Evolutionary conservation across 2,113 vertebrate genomes (phyloP).

Genomic region (Rhombomys opimus): DNA sequence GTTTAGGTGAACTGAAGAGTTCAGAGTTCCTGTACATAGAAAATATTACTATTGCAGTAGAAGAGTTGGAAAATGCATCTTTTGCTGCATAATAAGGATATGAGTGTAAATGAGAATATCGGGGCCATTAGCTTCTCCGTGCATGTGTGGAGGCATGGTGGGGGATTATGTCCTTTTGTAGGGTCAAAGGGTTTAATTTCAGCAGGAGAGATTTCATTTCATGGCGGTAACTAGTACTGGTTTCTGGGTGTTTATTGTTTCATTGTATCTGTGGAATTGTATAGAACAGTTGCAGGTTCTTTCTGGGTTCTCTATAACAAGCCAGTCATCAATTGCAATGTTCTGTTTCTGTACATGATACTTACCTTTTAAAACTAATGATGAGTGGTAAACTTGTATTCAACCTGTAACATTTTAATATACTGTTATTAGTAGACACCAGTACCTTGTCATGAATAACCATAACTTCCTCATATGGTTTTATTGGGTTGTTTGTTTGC

Average conservation of each 20-base stretch:
- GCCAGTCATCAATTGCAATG: not conserved
- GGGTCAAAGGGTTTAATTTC: conserved; percentile 69
- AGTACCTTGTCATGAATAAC: conserved; percentile 8
- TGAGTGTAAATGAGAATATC: conserved; percentile 46
- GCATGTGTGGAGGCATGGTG: not conserved
- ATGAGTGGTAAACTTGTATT: conserved; percentile 16
- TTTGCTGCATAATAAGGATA: conserved; percentile 22
- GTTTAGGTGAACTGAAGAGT: not conserved
- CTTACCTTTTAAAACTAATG: conserved; percentile 37
- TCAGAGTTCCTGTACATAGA: conserved; percentile 26
- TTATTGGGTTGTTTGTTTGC: not conserved
- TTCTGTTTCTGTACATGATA: not conserved
- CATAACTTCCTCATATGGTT: not conserved
- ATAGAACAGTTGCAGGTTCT: conserved; percentile 52
- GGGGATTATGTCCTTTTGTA: conserved; percentile 20
- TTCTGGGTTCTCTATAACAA: conserved; percentile 54
- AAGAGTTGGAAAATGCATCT: conserved; percentile 56
- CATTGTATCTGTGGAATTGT: conserved; percentile 48
- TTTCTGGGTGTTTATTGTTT: conserved; percentile 39
- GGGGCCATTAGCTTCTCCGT: not conserved
- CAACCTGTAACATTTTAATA: not conserved
- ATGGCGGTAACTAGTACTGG: conserved; percentile 52
- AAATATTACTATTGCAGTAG: not conserved
- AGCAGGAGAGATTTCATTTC: conserved; percentile 60
- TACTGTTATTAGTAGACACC: conserved; percentile 23